Evolutionary conservation across 2,113 vertebrate genomes (phyloP).

Genomic region (Stictonetta naevosa): DNA sequence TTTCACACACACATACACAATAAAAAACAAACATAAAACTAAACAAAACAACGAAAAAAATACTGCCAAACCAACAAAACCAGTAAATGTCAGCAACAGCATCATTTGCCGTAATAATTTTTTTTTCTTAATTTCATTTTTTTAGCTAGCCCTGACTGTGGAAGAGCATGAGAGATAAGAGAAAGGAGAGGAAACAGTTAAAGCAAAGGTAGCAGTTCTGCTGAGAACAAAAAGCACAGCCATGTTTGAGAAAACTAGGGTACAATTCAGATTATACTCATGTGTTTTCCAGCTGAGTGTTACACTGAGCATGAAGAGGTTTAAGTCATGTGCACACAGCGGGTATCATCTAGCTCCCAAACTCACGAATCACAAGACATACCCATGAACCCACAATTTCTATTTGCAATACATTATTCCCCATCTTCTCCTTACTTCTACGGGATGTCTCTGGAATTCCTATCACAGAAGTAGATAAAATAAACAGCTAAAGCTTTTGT

Average conservation of each 20-base stretch:
- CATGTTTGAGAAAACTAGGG: neutral
- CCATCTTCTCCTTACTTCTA: neutral
- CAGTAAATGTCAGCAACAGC: neutral
- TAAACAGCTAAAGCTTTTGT: neutral
- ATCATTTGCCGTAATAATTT: neutral
- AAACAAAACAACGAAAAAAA: neutral
- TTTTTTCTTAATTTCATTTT: neutral
- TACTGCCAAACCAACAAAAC: neutral
- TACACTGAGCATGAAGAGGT: neutral
- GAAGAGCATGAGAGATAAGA: neutral
- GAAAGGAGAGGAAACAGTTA: neutral
- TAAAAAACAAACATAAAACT: neutral
- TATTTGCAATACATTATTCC: neutral
- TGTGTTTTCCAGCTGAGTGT: neutral
- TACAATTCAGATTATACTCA: neutral
- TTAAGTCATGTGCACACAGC: neutral
- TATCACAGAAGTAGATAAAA: neutral
- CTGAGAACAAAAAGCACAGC: neutral
- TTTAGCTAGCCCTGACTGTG: neutral
- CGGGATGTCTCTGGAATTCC: neutral
- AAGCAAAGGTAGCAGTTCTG: neutral
- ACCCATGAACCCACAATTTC: accelerated
- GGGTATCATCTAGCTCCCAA: neutral
- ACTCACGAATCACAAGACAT: neutral
- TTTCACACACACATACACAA: neutral